Conservation (phyloP, 2,113 vertebrate genomes). For the Orientallactaga bullata region DNA sequence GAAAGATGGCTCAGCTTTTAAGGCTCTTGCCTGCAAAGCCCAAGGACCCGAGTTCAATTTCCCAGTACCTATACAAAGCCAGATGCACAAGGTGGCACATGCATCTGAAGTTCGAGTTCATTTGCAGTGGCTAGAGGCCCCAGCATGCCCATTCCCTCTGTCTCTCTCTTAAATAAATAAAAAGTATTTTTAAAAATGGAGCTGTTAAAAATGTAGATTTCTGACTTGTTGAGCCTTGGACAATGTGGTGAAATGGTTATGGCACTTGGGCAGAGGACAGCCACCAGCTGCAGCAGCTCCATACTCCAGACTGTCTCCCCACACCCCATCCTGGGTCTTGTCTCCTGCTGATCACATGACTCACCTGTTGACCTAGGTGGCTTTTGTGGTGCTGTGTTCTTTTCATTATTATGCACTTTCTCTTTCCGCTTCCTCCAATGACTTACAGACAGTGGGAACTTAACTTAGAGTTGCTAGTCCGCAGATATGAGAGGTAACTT, state of each 20-base stretch:
- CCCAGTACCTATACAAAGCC: no score
- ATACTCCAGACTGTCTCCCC: fast-evolving
- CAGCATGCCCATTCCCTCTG: no score
- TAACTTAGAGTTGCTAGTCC: background rate
- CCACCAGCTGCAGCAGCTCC: fast-evolving
- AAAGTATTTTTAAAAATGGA: no score
- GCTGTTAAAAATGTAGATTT: background rate
- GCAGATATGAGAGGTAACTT: background rate
- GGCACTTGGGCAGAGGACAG: background rate
- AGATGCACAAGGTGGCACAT: no score
- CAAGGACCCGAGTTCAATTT: no score
- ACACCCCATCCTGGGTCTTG: background rate
- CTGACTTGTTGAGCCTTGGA: background rate
- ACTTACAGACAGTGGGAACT: no score
- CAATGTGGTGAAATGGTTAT: background rate
- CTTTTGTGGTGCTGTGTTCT: background rate
- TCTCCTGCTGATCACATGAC: background rate
- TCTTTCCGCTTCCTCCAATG: background rate
- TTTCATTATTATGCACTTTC: background rate
- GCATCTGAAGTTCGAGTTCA: no score
- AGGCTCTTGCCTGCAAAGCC: no score
- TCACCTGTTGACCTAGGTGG: background rate
- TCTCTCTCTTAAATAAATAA: no score
- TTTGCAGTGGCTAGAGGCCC: no score
- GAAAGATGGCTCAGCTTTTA: no score